Evolutionary conservation across 2,888 invertebrate genomes (phyloP), one percentile per base, ranked within the genome.

Genomic region (Drosophila nigricruria): DNA sequence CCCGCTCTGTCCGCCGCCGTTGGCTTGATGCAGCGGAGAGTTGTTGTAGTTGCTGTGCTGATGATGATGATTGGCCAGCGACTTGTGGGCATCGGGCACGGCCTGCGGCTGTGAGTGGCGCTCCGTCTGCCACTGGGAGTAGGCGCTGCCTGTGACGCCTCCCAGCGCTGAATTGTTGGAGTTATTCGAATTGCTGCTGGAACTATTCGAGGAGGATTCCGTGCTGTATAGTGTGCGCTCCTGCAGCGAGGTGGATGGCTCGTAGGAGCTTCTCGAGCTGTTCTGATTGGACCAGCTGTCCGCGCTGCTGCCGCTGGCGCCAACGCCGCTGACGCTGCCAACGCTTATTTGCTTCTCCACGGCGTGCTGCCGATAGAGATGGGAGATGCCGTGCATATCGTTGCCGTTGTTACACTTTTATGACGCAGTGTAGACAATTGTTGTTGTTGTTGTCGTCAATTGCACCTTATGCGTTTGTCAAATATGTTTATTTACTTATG

Each of bases 341-440:
- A 25, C 58, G 71, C 94, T 94, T 23, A 94, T 91, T 62, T 94
- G 94, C 75, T 93, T 93, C 67, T 93, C 93, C 57, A 93, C 86
- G 73, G 93, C 93, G 77, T 93, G 93, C 77, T 93, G 93, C 53
- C 93, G 92, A 86, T 92, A 93, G 50, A 93, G 91, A 88, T 93
- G 93, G 23, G 92, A 92, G 70, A 93, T 93, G 68, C 93, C 93
- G 65, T 93, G 93, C 93, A 93, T 93, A 76, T 77, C 64, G 53
- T 43, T 65, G 63, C 65, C 54, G 74, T 73, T 75, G 69, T 66
- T 83, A 75, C 73, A 88, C 80, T 82, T 79, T 76, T 81, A 75
- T 57, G 60, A 57, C 32, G 75, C 70, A 86, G 83, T 86, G 81
- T 82, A 81, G 45, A 79, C 57, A 43, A 66, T 43, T 23, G 3